Base-by-base conservation (phyloP, 1,140 invertebrate genomes). In the Drepana arcuata region DNA sequence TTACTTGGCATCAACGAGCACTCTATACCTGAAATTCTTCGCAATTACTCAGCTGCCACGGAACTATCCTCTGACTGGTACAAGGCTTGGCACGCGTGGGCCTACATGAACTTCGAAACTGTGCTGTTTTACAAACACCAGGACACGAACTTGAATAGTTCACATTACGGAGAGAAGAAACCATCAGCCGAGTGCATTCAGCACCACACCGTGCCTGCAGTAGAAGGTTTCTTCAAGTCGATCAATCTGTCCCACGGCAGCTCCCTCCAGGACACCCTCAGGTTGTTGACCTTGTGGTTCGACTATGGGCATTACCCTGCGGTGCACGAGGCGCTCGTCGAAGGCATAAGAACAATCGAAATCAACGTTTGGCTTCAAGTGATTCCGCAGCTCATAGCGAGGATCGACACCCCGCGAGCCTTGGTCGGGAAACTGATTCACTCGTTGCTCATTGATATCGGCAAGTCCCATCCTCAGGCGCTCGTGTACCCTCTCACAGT, bases 341-440 rank as follows among this genome's bases (percentile, higher is more conserved):
- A 98, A 48, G 96, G 96, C 0, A 92, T 99, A 26, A 90, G 94
- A 47, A 89, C 91, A 0, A 96, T 99, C 16, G 95, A 98, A 59
- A 96, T 99, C 38, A 97, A 99, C 59, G 99, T 96, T 7, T 99
- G 98, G 98, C 84, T 99, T 1, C 97, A 99, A 87, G 97, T 99
- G 0, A 99, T 99, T 52, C 98, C 98, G 0, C 98, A 99, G 78
- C 82, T 99, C 1, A 99, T 99, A 49, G 97, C 98, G 1, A 87
- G 98, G 30, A 98, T 99, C 44, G 98, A 99, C 67, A 97, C 96
- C 0, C 93, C 93, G 0, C 86, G 95, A 14, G 89, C 90, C 41
- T 70, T 96, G 28, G 96, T 99, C 0, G 93, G 92, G 0, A 88
- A 93, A 36, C 85, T 99, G 9, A 97, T 99, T 48, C 93, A 98